These are phyloP conservation scores for Drosophila glabriapex DNA, from an alignment of 2,888 invertebrate genomes.

Conservation along the genomic window DNA sequence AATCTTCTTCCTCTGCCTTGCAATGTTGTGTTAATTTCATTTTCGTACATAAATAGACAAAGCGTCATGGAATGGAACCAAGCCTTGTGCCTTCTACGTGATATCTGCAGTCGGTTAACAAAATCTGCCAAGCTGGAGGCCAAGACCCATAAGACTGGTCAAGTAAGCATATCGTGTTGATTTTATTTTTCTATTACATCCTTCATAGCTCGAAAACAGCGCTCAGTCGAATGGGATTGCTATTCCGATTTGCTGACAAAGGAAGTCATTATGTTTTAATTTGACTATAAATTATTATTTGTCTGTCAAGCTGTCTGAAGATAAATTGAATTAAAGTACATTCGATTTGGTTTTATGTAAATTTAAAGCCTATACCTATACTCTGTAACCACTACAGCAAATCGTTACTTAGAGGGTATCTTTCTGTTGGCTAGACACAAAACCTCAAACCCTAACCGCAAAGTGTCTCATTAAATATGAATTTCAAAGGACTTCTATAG, in stretches of 20 bases:
- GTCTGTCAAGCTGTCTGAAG: not conserved
- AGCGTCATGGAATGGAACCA: conserved; percentile 38
- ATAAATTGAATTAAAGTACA: not conserved
- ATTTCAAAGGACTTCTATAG: conserved; percentile 8
- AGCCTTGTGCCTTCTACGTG: conserved; percentile 2
- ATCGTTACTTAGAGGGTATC: not conserved
- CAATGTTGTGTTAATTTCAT: conserved; percentile 74
- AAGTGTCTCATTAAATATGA: conserved; percentile 49
- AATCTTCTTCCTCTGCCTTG: conserved; percentile 11
- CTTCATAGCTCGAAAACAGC: not conserved
- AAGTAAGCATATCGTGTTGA: not conserved
- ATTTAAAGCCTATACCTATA: not conserved
- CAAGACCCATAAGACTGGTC: not conserved
- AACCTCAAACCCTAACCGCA: not conserved
- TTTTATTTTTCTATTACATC: no score
- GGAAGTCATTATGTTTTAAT: not conserved
- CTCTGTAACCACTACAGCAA: not conserved
- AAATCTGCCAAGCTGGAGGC: conserved; percentile 20
- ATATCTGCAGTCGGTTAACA: conserved; percentile 25
- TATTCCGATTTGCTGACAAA: conserved; percentile 1
- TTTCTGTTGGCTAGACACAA: not conserved
- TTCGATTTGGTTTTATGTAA: not conserved
- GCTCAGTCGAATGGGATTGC: not conserved
- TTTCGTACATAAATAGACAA: conserved; percentile 67
- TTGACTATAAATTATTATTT: not conserved